Percentiles rank a stretch among this genome's conserved stretches.
Conservation (phyloP, 2,797 vertebrate species). For the Megaceryle alcyon region DNA sequence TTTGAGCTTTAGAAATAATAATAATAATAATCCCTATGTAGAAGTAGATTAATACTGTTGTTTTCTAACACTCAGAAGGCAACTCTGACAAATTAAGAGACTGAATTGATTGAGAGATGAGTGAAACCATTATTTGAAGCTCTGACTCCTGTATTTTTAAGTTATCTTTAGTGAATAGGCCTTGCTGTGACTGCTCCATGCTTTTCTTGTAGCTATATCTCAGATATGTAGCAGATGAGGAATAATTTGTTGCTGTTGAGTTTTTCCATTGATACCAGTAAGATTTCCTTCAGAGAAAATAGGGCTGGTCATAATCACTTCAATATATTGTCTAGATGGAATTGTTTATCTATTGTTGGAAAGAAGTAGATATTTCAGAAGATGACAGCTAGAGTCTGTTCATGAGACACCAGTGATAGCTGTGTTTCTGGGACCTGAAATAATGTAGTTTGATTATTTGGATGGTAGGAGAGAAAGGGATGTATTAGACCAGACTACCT, state of each 20-base stretch:
- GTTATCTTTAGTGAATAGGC: neutral
- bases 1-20: neutral
- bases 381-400: neutral
- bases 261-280: neutral
- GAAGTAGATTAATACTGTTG: neutral
- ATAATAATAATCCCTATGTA: neutral
- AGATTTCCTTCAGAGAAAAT: neutral
- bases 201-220: neutral
- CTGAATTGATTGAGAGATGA: neutral
- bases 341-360: neutral
- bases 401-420: neutral
- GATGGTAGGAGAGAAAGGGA: neutral
- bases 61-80: neutral
- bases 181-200: neutral
- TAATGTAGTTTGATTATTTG: neutral
- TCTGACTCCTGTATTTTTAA: neutral
- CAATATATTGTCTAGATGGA: neutral
- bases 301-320: neutral
- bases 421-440: neutral
- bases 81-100: neutral
- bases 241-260: neutral
- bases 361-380: neutral
- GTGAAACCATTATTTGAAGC: neutral
- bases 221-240: neutral
- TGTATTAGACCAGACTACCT: neutral